These are phyloP conservation scores for Bugulina stolonifera DNA, from an alignment of 2,888 invertebrate species.

Conservation along the genomic window DNA sequence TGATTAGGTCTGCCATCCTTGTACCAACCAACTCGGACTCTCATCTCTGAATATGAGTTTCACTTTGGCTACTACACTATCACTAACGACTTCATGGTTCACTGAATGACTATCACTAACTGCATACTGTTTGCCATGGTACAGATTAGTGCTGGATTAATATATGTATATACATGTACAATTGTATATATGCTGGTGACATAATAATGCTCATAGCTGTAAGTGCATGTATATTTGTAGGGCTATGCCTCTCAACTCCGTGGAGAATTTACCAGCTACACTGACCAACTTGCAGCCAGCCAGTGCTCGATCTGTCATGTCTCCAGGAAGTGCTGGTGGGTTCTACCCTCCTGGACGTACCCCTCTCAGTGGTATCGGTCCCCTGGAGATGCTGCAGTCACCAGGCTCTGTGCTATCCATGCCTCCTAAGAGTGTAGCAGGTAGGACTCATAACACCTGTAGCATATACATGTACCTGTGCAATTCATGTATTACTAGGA, in stretches of 20 bases:
- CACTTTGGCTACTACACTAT: too few relatives aligned
- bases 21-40: too few relatives aligned
- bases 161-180: too few relatives aligned
- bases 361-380: not conserved
- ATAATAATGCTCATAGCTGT: not conserved
- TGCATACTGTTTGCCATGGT: too few relatives aligned
- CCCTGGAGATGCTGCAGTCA: conserved; percentile 10
- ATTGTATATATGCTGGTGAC: not conserved
- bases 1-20: too few relatives aligned
- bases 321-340: not conserved
- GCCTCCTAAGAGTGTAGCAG: conserved; percentile 12
- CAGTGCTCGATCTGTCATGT: not conserved
- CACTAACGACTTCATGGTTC: too few relatives aligned
- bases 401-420: conserved; percentile 1
- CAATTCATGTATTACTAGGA: too few relatives aligned
- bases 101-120: too few relatives aligned
- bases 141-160: too few relatives aligned
- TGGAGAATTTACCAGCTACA: conserved; percentile 9
- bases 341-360: conserved; percentile 13
- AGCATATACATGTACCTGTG: too few relatives aligned
- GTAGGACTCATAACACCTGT: too few relatives aligned
- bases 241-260: not conserved
- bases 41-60: too few relatives aligned
- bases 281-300: conserved; percentile 1
- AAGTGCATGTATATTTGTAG: not conserved